Evolutionary conservation across 1,140 invertebrate species (phyloP).

Genomic region (Drosophila mayri): DNA sequence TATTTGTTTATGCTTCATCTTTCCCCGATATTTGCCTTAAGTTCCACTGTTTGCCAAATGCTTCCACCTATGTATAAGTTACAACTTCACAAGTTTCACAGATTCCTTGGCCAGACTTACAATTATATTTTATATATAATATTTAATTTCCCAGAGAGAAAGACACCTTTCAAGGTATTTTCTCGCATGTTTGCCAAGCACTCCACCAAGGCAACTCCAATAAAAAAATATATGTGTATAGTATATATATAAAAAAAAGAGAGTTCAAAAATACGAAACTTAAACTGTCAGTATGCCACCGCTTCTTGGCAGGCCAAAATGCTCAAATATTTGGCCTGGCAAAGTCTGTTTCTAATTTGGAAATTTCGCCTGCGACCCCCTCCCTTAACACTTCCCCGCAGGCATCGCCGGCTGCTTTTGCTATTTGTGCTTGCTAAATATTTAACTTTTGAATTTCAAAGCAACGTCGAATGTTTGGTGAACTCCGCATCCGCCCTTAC

Average conservation of each 20-base stretch:
- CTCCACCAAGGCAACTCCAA: slow-evolving; percentile 19
- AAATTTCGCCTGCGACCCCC: slow-evolving; percentile 28
- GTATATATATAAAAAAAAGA: not conserved
- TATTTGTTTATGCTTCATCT: slow-evolving; percentile 20
- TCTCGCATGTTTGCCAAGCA: slow-evolving; percentile 33
- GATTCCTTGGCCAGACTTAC: slow-evolving; percentile 8
- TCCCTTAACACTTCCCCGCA: slow-evolving; percentile 25
- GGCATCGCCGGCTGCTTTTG: slow-evolving; percentile 19
- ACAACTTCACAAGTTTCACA: slow-evolving; percentile 32
- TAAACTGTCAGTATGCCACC: slow-evolving; percentile 25
- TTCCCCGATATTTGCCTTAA: slow-evolving; percentile 9
- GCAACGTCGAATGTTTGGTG: slow-evolving; percentile 49
- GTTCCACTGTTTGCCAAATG: slow-evolving; percentile 37
- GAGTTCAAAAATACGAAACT: slow-evolving; percentile 39
- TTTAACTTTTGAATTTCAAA: slow-evolving; percentile 76
- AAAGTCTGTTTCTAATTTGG: slow-evolving; percentile 66
- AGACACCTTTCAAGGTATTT: slow-evolving; percentile 37
- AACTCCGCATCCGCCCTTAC: slow-evolving; percentile 23
- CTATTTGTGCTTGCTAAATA: slow-evolving; percentile 64
- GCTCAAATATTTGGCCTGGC: slow-evolving; percentile 60
- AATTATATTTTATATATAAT: slow-evolving; percentile 36
- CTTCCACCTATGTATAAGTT: not conserved
- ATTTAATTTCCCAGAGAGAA: slow-evolving; percentile 29
- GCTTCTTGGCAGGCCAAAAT: slow-evolving; percentile 45
- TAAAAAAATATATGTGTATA: slow-evolving; percentile 12